These are phyloP conservation scores for Lycaon pictus DNA, from an alignment of 2,113 vertebrate species.

Conservation along the genomic window DNA sequence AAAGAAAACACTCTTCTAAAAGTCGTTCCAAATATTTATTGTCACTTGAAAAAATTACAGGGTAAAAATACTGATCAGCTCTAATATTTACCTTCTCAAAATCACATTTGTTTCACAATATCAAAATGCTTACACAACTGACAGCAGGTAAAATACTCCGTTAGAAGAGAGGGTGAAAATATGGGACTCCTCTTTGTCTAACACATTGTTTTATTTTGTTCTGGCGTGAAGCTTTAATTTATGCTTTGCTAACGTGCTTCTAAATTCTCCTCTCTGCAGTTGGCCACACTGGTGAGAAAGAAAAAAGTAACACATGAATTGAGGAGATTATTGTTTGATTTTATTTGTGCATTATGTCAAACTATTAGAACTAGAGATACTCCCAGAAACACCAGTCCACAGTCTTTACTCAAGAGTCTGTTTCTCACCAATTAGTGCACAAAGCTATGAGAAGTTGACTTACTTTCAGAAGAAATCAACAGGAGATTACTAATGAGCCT, in stretches of 20 bases:
- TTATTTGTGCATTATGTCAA: constrained; percentile 4
- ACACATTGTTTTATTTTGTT: background rate
- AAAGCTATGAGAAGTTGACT: background rate
- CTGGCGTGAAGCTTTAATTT: background rate
- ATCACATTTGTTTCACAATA: background rate
- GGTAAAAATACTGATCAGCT: background rate
- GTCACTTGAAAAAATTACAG: background rate
- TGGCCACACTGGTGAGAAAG: background rate
- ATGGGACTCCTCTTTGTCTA: background rate
- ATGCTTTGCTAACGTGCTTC: background rate
- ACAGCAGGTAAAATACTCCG: background rate
- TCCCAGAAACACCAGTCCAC: background rate
- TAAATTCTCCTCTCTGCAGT: background rate
- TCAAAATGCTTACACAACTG: background rate
- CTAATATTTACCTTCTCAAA: background rate
- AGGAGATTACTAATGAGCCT: background rate
- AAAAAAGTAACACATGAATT: background rate
- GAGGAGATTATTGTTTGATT: constrained; percentile 9
- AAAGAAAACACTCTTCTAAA: background rate
- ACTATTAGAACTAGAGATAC: background rate
- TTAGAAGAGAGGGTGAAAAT: background rate
- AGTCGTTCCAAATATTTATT: background rate
- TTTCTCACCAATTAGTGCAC: background rate
- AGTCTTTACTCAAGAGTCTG: background rate
- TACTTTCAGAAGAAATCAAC: background rate